Conservation (phyloP, 1,140 invertebrate genomes). For the Lasaia peninsularis region DNA sequence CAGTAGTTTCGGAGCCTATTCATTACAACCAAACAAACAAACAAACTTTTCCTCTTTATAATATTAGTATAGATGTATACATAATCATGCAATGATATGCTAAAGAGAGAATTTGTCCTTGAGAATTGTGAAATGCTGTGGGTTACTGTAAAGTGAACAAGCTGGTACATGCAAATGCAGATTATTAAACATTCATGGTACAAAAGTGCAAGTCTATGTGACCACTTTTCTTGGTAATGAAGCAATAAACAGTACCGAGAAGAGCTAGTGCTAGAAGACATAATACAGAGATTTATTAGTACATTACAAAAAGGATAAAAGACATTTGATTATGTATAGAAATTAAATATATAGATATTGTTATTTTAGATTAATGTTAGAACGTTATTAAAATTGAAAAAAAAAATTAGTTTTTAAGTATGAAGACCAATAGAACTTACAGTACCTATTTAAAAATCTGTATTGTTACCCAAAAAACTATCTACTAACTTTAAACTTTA, state of each 20-base stretch:
- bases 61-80: neutral
- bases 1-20: too few species aligned
- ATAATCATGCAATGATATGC: neutral
- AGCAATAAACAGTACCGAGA: too few species aligned
- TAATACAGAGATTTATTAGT: too few species aligned
- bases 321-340: neutral
- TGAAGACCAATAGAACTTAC: neutral
- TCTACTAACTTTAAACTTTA: conserved; percentile 40
- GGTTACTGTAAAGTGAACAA: too few species aligned
- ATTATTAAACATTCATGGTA: neutral
- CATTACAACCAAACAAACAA: too few species aligned
- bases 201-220: too few species aligned
- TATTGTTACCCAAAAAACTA: conserved; percentile 27
- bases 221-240: too few species aligned
- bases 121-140: neutral
- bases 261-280: too few species aligned
- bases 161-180: too few species aligned
- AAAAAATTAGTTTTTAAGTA: neutral
- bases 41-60: too few species aligned
- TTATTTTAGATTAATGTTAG: too few species aligned
- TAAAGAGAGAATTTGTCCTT: neutral
- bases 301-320: neutral
- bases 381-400: neutral
- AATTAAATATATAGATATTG: neutral
- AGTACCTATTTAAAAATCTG: conserved; percentile 9